Evolutionary conservation across 2,113 vertebrate genomes (phyloP).

Genomic region (Empidonax alnorum): DNA sequence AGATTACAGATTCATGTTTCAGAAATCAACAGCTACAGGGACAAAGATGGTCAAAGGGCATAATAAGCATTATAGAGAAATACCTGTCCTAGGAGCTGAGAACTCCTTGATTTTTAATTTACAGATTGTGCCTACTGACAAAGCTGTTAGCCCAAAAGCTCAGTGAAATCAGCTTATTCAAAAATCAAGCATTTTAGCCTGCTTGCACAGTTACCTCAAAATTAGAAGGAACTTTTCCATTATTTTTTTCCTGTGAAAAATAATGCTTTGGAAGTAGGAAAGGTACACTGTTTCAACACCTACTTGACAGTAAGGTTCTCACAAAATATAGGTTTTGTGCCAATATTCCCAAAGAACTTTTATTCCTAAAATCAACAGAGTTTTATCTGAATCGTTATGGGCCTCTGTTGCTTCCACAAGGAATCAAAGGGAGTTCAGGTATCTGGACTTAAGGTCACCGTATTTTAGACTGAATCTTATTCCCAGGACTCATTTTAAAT

Average conservation of each 20-base stretch:
- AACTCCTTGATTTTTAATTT: background rate
- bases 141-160: background rate
- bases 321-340: background rate
- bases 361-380: background rate
- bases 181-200: background rate
- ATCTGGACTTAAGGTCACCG: background rate
- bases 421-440: background rate
- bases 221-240: background rate
- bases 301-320: background rate
- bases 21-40: background rate
- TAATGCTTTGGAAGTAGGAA: background rate
- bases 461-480: background rate
- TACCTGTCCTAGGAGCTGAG: background rate
- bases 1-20: background rate
- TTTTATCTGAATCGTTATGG: background rate
- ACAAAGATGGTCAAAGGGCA: background rate
- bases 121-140: background rate
- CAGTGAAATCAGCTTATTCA: background rate
- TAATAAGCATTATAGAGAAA: background rate
- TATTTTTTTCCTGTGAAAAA: background rate
- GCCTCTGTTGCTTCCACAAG: background rate
- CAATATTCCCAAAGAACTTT: background rate
- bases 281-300: background rate
- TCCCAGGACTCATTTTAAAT: background rate
- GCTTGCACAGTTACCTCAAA: background rate